Base-by-base conservation (phyloP, 2,888 invertebrate species). In the Patella caerulea region DNA sequence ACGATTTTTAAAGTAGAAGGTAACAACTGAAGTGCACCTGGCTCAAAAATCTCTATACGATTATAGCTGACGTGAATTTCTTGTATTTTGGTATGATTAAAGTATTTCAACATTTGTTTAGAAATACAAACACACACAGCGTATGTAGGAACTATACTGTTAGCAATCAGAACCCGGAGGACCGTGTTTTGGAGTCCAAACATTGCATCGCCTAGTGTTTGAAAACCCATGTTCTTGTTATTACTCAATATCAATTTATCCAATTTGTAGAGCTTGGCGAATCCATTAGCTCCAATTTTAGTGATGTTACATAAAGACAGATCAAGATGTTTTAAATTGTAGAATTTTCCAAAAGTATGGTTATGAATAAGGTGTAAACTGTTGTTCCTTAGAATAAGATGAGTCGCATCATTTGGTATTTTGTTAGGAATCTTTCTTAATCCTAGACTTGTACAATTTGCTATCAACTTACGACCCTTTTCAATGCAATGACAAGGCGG, bases 1-100 rank as follows among this genome's bases (percentile, higher is more conserved):
- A 81, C 59, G 7, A n/a, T 73, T 5, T 45, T 72, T 2, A 81
- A 75, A 17, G 74, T 71, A 65, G 71, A 69, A 0, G 78, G 76
- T 29, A 81, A 55, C 34, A 74, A 59, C 17, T 75, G 34, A 45
- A 79, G 29, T 15, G 81, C 81, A 11, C 79, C 79, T 2, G 7
- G 11, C 12, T 53, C 72, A 17, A 72, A 17, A 19, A 34, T 52
- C 45, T 72, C 72, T 15, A 72, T 72, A 14, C 15, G 17, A 45
- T 72, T 72, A 19, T 53, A 19, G 72, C n/a, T 53, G 14, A 45
- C 45, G 19, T 72, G 53, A 19, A 72, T 19, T 53, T 72, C 72
- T 72, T 72, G 52, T 53, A 72, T 19, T 15, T 34, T 14, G 14
- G 72, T 72, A 5, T 72, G 14, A 45, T 14, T 17, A 7, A 72